These are phyloP conservation scores for Ligdia adustata DNA, from an alignment of 2,888 invertebrate species.

Conservation along the genomic window DNA sequence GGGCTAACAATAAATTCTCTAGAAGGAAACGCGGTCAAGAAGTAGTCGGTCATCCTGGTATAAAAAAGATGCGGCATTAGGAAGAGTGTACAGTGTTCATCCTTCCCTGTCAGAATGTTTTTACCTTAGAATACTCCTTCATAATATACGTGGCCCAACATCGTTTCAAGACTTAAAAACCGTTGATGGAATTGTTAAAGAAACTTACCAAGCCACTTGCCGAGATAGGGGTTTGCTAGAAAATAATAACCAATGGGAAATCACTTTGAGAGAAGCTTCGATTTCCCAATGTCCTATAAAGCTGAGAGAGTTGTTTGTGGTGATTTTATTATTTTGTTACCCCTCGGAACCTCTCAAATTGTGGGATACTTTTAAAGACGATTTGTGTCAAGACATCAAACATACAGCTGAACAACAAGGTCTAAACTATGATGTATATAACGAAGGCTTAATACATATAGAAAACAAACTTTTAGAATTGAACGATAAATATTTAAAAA, in stretches of 20 bases:
- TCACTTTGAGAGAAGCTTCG: conserved; percentile 1
- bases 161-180: neutral
- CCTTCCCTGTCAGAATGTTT: too few relatives aligned
- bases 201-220: neutral
- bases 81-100: too few relatives aligned
- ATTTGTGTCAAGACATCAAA: neutral
- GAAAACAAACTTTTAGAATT: neutral
- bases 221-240: neutral
- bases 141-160: neutral
- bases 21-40: neutral
- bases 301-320: conserved; percentile 4
- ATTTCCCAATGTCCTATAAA: neutral
- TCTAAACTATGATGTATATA: neutral
- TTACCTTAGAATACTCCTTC: too few relatives aligned
- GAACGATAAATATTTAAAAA: neutral
- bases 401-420: neutral
- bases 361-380: conserved; percentile 2
- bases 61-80: too few relatives aligned
- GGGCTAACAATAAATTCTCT: neutral
- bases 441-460: neutral
- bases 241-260: neutral
- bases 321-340: conserved; percentile 3
- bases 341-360: conserved; percentile 4
- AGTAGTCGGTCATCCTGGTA: too few relatives aligned
- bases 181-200: neutral